Evolutionary conservation across 2,797 vertebrate species (phyloP), one percentile per base, ranked within the genome.

Genomic region (Eptatretus atami): DNA sequence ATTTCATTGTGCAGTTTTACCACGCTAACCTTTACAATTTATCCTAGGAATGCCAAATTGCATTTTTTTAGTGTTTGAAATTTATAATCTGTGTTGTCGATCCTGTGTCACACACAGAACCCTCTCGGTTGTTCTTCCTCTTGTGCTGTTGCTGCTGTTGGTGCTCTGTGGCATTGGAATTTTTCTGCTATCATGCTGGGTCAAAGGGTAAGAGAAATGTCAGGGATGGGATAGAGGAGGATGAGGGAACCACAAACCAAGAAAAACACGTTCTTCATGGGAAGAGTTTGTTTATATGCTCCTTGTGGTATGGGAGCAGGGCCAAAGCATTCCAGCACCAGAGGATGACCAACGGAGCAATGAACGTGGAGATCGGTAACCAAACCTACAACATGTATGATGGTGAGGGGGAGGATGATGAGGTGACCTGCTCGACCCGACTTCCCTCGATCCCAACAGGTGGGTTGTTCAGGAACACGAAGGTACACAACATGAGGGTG

Each of bases 301-400:
- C 31, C 31, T 44, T 44, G 31, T 4, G 6, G 31, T 44, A 44
- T 44, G 31, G 31, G 31, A 24, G 24, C 75, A 88, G 84, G 3
- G 82, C 85, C 54, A 90, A 90, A 75, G 85, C 84, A 69, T 90
- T 90, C 78, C 83, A 87, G 74, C 85, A 88, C 74, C 85, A 90
- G 73, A 70, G 85, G 63, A 90, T 90, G 85, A 85, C 83, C 1
- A 90, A 88, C 0, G 85, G 85, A 25, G 82, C 83, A 70, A 86
- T 88, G 82, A 88, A 88, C 1, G 85, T 90, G 69, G 85, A 90
- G 73, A 90, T 90, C 0, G 85, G 84, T 63, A 87, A 88, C 67
- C 85, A 84, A 3, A 86, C 84, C 11, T 90, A 90, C 71, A 90
- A 88, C 70, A 88, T 86, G 80, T 90, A 87, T 0, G 85, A 90